Evolutionary conservation across 2,797 vertebrate genomes (phyloP).

Genomic region (Lates japonicus): DNA sequence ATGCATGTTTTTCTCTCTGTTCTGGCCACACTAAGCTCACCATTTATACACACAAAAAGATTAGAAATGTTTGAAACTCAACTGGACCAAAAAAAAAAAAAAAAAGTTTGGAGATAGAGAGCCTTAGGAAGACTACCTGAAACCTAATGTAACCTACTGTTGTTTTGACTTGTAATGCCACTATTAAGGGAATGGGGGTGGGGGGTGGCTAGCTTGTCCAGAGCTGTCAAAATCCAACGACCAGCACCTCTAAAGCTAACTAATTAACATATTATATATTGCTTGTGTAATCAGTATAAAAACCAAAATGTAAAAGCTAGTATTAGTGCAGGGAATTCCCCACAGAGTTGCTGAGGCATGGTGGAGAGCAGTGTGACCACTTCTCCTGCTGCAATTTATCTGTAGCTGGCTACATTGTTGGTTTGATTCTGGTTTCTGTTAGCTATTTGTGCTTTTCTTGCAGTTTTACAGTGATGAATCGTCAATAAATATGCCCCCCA

Average conservation of each 20-base stretch:
- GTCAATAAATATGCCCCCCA: background rate
- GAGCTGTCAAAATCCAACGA: background rate
- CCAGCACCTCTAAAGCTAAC: background rate
- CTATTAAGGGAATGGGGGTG: background rate
- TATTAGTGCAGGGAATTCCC: conserved; percentile 7
- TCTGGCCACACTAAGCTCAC: conserved; percentile 18
- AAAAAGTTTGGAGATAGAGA: background rate
- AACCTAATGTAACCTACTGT: background rate
- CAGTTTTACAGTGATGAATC: background rate
- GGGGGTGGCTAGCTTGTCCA: background rate
- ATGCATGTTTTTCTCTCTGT: background rate
- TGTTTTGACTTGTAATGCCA: background rate
- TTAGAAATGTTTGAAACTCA: conserved; percentile 24
- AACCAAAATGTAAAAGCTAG: background rate
- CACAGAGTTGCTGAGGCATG: background rate
- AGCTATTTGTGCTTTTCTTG: conserved; percentile 1
- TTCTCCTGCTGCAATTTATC: conserved; percentile 9
- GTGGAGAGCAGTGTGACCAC: background rate
- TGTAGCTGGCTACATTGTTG: background rate
- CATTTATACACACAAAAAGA: conserved; percentile 34
- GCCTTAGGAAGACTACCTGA: background rate
- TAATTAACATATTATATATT: conserved; percentile 1
- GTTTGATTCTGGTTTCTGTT: background rate
- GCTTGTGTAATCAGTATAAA: background rate
- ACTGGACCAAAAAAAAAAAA: conserved; percentile 1